These are phyloP conservation scores for Cyclura pinguis DNA, from an alignment of 2,797 vertebrate genomes.

Conservation along the genomic window DNA sequence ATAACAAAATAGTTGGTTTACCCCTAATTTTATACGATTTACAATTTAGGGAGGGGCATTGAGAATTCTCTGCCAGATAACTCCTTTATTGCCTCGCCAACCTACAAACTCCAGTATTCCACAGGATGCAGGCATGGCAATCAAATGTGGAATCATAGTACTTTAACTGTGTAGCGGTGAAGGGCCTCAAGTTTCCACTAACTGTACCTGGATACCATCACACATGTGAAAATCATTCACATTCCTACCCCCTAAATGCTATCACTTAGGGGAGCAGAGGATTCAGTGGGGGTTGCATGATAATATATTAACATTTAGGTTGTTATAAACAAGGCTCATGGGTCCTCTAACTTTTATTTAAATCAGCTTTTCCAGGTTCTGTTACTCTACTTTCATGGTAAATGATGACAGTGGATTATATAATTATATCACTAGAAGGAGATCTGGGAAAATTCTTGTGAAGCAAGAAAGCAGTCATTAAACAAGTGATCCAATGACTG, in stretches of 20 bases:
- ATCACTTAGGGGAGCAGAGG: conserved; percentile 33
- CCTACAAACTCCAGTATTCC: too few species aligned
- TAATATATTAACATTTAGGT: conserved; percentile 60
- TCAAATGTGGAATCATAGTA: too few species aligned
- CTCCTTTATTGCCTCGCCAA: too few species aligned
- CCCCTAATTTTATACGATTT: not conserved
- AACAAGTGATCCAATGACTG: conserved; percentile 37
- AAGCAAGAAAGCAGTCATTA: not conserved
- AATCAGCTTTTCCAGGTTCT: conserved; percentile 56
- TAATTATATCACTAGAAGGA: conserved; percentile 28
- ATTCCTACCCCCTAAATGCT: not conserved
- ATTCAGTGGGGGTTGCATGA: conserved; percentile 37
- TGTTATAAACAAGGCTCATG: conserved; percentile 28
- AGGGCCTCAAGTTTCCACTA: not conserved
- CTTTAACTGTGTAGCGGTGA: too few species aligned
- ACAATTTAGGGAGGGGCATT: too few species aligned
- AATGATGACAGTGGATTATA: conserved; percentile 36
- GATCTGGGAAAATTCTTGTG: conserved; percentile 13
- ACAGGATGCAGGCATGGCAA: too few species aligned
- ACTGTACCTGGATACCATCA: conserved; percentile 25
- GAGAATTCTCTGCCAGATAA: too few species aligned
- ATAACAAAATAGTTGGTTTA: not conserved
- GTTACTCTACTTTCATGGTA: conserved; percentile 42
- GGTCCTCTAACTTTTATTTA: conserved; percentile 51
- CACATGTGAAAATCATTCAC: conserved; percentile 24